Percentiles rank a stretch among this genome's conserved stretches.
Conservation (phyloP, 2,888 invertebrate species). For the Coenonympha glycerion region DNA sequence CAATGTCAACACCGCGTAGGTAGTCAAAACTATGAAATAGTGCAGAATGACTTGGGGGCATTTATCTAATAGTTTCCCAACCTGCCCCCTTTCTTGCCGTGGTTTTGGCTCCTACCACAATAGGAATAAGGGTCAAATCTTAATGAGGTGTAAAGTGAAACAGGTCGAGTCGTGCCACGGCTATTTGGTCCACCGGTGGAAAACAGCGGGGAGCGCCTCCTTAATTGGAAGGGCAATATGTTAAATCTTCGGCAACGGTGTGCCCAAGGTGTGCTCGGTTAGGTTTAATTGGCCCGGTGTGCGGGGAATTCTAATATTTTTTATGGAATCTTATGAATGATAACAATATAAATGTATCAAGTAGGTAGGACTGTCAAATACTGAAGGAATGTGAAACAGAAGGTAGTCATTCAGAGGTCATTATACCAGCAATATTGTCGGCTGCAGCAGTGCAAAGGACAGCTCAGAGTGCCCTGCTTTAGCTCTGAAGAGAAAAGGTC, state of each 20-base stretch:
- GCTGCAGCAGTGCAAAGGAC: too few relatives aligned
- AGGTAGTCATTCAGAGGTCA: too few relatives aligned
- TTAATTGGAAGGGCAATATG: slow-evolving; percentile 73
- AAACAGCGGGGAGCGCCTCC: slow-evolving; percentile 66
- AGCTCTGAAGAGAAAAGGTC: too few relatives aligned
- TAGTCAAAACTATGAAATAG: slow-evolving; percentile 56
- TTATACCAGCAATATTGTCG: too few relatives aligned
- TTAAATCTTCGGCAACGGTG: slow-evolving; percentile 52
- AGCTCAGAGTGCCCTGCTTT: too few relatives aligned
- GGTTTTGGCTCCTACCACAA: slow-evolving; percentile 26
- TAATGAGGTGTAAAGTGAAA: slow-evolving; percentile 29
- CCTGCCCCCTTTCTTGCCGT: slow-evolving; percentile 30
- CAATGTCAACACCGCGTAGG: slow-evolving; percentile 51
- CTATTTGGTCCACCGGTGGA: slow-evolving; percentile 66
- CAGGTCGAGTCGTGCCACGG: slow-evolving; percentile 61
- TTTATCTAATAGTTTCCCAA: slow-evolving; percentile 58
- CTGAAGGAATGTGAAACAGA: too few relatives aligned
- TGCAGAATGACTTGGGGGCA: slow-evolving; percentile 57
- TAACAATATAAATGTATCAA: slow-evolving; percentile 29
- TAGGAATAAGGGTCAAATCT: slow-evolving; percentile 31
- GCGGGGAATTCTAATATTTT: slow-evolving; percentile 34
- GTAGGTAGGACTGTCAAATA: neutral
- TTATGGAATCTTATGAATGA: slow-evolving; percentile 33
- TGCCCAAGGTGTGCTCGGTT: slow-evolving; percentile 27
- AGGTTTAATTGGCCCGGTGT: slow-evolving; percentile 39